Base-by-base conservation (phyloP, 2,797 vertebrate genomes). In the Myotis vivesi region DNA sequence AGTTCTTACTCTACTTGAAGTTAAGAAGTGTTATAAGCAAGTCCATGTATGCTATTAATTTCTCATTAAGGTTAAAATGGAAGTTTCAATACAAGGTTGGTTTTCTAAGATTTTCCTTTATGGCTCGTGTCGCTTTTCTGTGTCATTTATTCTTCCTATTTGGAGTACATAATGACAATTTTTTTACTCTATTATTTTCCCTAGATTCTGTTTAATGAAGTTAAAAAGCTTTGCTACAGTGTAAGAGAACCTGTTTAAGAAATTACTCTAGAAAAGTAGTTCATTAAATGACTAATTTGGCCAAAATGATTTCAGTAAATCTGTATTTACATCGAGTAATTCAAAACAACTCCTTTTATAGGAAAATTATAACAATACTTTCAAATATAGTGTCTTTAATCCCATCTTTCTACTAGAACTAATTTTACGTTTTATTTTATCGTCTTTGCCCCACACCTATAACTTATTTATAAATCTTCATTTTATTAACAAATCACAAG, bases 21-120 rank as follows among this genome's bases (percentile, higher is more conserved):
- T 89, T 89, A 62, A 28, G 46, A 92, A 81, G 23, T 72, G 2
- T 72, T 80, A 57, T 33, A n/a, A 15, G 44, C 19, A 89, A 44
- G 33, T 71, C 30, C 7, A 15, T 38, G 3, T 73, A n/a, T 89
- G 46, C 36, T 86, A 0, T 94, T 89, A 28, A 72, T 86, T 94
- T 76, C 17, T 92, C 59, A n/a, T 85, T 82, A 68, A 92, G 49
- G 64, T 72, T 72, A 77, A 92, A 89, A 68, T 68, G 22, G 59
- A 95, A 44, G 8, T 7, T 77, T 46, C 73, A 91, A 46, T 73
- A 53, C 9, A 83, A 73, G 64, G 53, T 83, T 71, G 6, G 20
- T 95, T 91, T 86, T 79, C 6, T 8, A 51, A 6, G 20, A 46
- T 62, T 91, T n/a, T n/a, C n/a, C n/a, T n/a, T 16, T 38, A 3